A percentile compares a stretch with the other conserved stretches of the same genome.
Evolutionary conservation across 2,113 vertebrate genomes (phyloP).

Genomic region (Thomomys bottae): DNA sequence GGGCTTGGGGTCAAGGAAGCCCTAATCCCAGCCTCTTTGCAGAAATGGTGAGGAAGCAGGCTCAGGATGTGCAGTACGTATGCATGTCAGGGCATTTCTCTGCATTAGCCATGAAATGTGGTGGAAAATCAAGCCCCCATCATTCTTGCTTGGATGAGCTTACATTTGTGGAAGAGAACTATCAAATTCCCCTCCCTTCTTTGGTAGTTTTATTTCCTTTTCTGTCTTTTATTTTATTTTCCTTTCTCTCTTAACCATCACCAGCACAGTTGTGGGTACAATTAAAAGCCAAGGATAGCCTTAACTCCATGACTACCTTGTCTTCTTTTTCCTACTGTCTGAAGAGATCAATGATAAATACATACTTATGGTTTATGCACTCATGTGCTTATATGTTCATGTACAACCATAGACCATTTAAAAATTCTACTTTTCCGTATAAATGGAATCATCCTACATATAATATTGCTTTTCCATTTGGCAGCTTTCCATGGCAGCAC

Average conservation of each 20-base stretch:
- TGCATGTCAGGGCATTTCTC: neutral
- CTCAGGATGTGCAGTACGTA: rapidly evolving
- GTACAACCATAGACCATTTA: neutral
- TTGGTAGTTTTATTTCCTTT: neutral
- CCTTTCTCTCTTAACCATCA: neutral
- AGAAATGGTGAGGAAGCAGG: neutral
- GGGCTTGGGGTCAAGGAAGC: neutral
- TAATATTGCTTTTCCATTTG: conserved; percentile 28
- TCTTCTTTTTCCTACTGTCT: neutral
- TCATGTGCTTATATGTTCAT: neutral
- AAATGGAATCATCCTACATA: neutral
- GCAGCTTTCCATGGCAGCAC: conserved; percentile 25
- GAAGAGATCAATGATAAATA: neutral
- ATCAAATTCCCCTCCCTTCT: neutral
- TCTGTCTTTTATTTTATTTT: neutral
- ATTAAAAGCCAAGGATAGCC: neutral
- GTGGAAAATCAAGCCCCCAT: neutral
- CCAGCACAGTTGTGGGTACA: neutral
- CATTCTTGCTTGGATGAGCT: neutral
- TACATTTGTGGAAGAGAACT: neutral
- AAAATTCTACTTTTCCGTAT: neutral
- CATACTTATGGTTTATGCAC: neutral
- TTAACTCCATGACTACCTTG: neutral
- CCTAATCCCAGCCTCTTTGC: neutral
- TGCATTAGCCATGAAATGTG: too few species aligned